Evolutionary conservation across 2,113 vertebrate genomes (phyloP), one percentile per base, ranked within the genome.

Genomic region (Hippopotamus amphibius): DNA sequence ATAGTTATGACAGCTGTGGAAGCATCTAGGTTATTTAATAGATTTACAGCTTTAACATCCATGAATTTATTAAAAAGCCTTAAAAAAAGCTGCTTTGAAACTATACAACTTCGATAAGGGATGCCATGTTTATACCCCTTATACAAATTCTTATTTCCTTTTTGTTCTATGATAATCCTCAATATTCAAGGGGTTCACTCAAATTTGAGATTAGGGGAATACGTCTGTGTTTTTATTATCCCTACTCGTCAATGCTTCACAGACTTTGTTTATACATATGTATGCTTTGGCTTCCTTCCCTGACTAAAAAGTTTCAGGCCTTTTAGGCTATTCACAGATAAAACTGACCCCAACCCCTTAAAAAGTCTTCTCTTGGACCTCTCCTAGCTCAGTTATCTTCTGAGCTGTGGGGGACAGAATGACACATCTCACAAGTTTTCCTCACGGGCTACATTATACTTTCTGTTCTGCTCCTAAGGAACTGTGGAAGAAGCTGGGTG

Each of bases 381-480:
- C 61, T 93, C 2, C 43, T 68, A 88, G 46, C 26, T 95, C 77
- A 81, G 79, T 76, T 85, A 82, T 79, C 48, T 84, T 88, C 30
- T 79, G 33, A 92, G 77, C 30, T 81, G 8, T 24, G 15, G 48
- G 48, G 28, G 83, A 59, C 1, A 76, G 6, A 91, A 72, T 65
- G 50, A 68, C 46, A 95, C 3, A 85, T 12, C 43, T 85, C 50
- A 37, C 24, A 74, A 68, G 48, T 76, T 94, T 71, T 86, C 28
- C n/a, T 87, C 87, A 33, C 13, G 15, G 77, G 69, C 6, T 88
- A 48, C 53, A 61, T 48, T 80, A 41, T 28, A 79, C n/a, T 80
- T 95, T 90, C 57, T 81, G 33, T 72, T 85, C 19, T 86, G 50
- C 43, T 95, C 90, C 68, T 90, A 95, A 92, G 30, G 46, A 69